Conservation (phyloP, 37 sponge, comb jelly and placozoan species). For the Halisarca cf. caerulea region DNA sequence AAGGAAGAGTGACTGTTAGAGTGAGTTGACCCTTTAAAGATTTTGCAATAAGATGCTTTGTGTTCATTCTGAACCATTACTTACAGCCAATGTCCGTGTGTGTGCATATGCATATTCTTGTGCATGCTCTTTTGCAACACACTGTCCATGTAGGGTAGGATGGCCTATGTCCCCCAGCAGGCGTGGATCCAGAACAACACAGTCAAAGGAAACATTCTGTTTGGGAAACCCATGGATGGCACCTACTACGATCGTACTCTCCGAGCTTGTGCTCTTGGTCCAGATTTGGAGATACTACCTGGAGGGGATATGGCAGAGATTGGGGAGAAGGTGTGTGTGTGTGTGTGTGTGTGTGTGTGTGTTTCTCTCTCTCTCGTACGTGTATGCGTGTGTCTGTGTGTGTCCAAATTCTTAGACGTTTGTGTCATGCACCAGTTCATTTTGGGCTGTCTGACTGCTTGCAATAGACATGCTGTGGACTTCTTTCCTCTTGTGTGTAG, state of each 20-base stretch:
- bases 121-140: neutral
- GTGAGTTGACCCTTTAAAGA: conserved; percentile 17
- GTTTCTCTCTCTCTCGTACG: too few relatives aligned
- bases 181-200: conserved; percentile 89
- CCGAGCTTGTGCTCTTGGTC: conserved; percentile 62
- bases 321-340: conserved; percentile 66
- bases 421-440: too few relatives aligned
- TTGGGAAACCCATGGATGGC: conserved; percentile 56
- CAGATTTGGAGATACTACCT: conserved; percentile 68
- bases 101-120: too few relatives aligned
- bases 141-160: conserved; percentile 42
- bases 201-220: conserved; percentile 78
- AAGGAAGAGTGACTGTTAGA: conserved; percentile 54
- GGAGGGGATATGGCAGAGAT: conserved; percentile 77
- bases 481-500: too few relatives aligned
- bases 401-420: too few relatives aligned
- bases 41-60: too few relatives aligned
- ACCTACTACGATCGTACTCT: conserved; percentile 34
- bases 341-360: too few relatives aligned
- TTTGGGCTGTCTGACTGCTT: too few relatives aligned
- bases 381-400: too few relatives aligned
- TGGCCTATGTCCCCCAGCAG: conserved; percentile 83
- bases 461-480: too few relatives aligned
- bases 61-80: too few relatives aligned
- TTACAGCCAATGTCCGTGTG: too few relatives aligned